Evolutionary conservation across 2,888 invertebrate species (phyloP), one percentile per base, ranked within the genome.

Genomic region (Tigriopus californicus): DNA sequence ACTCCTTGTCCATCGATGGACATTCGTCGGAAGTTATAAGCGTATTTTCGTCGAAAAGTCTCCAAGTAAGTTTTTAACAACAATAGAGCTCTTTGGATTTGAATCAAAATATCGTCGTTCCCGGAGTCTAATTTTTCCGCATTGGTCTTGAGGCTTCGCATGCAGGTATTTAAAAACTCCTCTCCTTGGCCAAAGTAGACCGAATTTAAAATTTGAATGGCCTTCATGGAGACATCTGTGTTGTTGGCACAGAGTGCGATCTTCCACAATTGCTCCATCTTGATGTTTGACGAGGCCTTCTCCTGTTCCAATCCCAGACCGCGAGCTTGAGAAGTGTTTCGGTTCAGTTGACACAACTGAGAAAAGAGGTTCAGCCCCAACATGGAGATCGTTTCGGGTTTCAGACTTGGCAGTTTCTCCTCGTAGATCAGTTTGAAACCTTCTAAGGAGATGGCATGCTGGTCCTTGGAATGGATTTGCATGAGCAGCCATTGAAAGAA

Each of bases 181-280:
- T 92, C 70, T 68, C 88, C 86, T 62, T 89, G 85, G 8, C 88
- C 86, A 80, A 92, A 89, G 72, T 92, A 94, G 71, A 89, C 91
- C 67, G 84, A 83, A 70, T 92, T 94, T 60, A 94, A 77, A 69
- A 90, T 90, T 69, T 91, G 89, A 65, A 92, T 92, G 1, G 92
- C 91, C 2, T 90, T 85, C 80, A 91, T 82, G 64, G 90, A 90
- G 1, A 94, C 92, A 68, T 92, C 91, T 72, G 90, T 90, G 69
- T 85, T 90, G 64, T 83, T 83, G 1, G 92, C 91, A 64, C 85
- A 76, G 4, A 94, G 74, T 0, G 92, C 92, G 62, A 94, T 90
- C 71, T 86, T 86, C 91, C 92, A 94, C 65, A 92, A 74, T 66
- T 91, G 89, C 71, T 88, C 86, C 85, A 92, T 91, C 13, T 89